phyloP scores from a whole-genome alignment of 2,888 invertebrate species.

The Drosophila peninsularis region DNA sequence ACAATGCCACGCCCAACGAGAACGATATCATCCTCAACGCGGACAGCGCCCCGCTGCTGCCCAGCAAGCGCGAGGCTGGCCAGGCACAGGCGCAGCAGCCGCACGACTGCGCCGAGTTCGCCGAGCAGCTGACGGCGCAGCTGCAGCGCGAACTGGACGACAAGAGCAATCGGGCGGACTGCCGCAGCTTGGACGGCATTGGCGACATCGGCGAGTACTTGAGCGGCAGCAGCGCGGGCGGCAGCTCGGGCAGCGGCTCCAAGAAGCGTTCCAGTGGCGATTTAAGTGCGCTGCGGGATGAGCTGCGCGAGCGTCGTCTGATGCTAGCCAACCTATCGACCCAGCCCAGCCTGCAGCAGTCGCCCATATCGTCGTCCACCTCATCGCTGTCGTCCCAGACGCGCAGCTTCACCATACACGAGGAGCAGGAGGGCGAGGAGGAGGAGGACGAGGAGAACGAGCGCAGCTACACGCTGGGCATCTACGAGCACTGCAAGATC shows the following conservation, averaged over 20 bases:
- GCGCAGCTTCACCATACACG: conserved; percentile 83
- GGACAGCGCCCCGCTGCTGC: conserved; percentile 73
- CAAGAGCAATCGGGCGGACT: conserved; percentile 77
- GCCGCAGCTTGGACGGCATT: conserved; percentile 80
- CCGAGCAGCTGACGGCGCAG: conserved; percentile 92
- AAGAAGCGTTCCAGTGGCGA: conserved; percentile 81
- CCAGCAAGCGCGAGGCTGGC: conserved; percentile 50
- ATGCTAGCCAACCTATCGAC: conserved; percentile 84
- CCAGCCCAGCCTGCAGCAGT: conserved; percentile 83
- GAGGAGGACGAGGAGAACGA: conserved; percentile 83
- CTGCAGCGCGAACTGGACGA: conserved; percentile 91
- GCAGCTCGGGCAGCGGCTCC: conserved; percentile 22
- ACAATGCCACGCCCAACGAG: conserved; percentile 51
- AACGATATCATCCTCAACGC: conserved; percentile 79
- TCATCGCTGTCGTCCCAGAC: conserved; percentile 84
- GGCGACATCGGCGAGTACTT: conserved; percentile 78
- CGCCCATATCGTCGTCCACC: conserved; percentile 82
- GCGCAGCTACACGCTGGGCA: conserved; percentile 81
- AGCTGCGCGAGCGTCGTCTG: conserved; percentile 83
- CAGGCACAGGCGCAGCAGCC: conserved; percentile 73
- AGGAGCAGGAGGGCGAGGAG: conserved; percentile 82
- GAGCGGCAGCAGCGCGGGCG: conserved; percentile 33
- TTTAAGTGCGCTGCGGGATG: conserved; percentile 82
- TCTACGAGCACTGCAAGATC: conserved; percentile 83
- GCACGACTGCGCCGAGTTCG: conserved; percentile 91